phyloP scores from a whole-genome alignment of 1,140 invertebrate species.

The Muscidifurax raptorellus region DNA sequence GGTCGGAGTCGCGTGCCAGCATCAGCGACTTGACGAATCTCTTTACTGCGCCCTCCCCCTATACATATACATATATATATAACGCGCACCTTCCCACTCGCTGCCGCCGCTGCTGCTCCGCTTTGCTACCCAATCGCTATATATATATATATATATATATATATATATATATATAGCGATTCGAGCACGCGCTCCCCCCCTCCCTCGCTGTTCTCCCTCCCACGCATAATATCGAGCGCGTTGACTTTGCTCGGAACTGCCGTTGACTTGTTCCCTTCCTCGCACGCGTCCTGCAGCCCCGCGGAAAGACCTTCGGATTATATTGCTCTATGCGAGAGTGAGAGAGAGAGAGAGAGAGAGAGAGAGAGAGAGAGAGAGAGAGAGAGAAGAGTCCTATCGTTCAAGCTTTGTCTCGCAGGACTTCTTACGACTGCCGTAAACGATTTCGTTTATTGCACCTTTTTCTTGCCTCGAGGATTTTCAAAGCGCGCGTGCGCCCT shows the following conservation, averaged over 20 bases:
- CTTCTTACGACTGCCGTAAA: conserved; percentile 47
- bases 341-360: too few species aligned
- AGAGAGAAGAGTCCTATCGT: conserved; percentile 26
- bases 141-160: too few species aligned
- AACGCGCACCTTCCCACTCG: too few species aligned
- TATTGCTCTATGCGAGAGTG: conserved; percentile 30
- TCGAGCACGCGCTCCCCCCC: too few species aligned
- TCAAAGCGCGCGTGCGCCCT: neutral
- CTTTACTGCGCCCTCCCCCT: neutral
- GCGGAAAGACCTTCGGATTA: conserved; percentile 47
- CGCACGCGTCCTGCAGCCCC: conserved; percentile 32
- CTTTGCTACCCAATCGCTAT: too few species aligned
- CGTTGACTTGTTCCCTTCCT: conserved; percentile 65
- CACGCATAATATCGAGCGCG: neutral
- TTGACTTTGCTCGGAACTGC: conserved; percentile 55
- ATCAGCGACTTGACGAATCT: conserved; percentile 11
- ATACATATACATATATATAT: too few species aligned
- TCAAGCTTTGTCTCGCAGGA: neutral
- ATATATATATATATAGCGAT: too few species aligned
- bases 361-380: too few species aligned
- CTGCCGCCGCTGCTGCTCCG: too few species aligned
- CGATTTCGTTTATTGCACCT: conserved; percentile 50
- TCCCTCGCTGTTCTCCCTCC: neutral
- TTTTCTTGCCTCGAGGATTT: neutral
- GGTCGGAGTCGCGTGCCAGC: conserved; percentile 45